Base-by-base conservation (phyloP, 2,888 invertebrate genomes). In the Tanytarsus gracilentus region DNA sequence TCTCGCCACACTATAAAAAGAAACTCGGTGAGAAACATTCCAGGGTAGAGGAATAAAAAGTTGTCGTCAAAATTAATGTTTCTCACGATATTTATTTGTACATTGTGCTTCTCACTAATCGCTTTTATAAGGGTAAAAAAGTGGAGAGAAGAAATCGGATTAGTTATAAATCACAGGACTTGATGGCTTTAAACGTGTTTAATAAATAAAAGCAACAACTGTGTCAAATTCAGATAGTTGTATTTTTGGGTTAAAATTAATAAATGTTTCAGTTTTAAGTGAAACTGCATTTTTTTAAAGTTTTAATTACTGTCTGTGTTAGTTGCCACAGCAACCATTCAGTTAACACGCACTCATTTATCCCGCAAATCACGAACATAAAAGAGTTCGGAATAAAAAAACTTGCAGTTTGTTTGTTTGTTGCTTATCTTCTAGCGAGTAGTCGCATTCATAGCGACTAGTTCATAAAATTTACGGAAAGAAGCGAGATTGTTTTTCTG, bases 21-120 rank as follows among this genome's bases (percentile, higher is more conserved):
- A n/a, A n/a, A n/a, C n/a, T n/a, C n/a, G n/a, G n/a, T 21, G 21
- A 44, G 11, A 44, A 44, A 16, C 23, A 9, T 21, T 44, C 21
- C 23, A 11, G 40, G 23, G 23, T 23, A 44, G 23, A 8, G 8
- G 44, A 44, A 44, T 11, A 18, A 44, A 48, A 58, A n/a, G n/a
- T n/a, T n/a, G n/a, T n/a, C n/a, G n/a, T n/a, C n/a, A n/a, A n/a
- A n/a, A 58, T 40, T 56, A 56, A 44, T 56, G 27, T 44, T 56
- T 56, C 29, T 58, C 58, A 58, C 29, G 27, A 48, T 58, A 48
- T 58, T 48, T 58, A 48, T 48, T 48, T 48, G 21, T 33, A n/a
- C 3, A 33, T 11, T 4, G 9, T 33, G 9, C n/a, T 33, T 11
- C 9, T 11, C n/a, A 39, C 11, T 55, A 53, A 53, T 36, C 36